These are phyloP conservation scores for Scomber colias DNA, from an alignment of 2,113 vertebrate genomes.

Conservation along the genomic window DNA sequence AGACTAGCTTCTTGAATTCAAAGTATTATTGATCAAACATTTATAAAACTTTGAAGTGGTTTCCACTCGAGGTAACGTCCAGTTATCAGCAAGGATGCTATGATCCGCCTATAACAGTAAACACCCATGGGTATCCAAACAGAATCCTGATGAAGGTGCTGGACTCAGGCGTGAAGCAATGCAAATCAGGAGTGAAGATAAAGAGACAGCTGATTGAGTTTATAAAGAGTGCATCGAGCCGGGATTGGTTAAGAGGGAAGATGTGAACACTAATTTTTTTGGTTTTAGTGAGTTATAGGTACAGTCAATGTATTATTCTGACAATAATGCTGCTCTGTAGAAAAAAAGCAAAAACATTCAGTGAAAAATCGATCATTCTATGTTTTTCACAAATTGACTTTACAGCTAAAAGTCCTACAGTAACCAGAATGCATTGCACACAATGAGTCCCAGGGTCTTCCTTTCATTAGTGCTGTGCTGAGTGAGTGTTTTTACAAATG, in stretches of 20 bases:
- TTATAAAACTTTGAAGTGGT: conserved; percentile 17
- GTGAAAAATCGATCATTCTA: too few relatives aligned
- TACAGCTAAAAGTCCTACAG: neutral
- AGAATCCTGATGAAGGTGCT: neutral
- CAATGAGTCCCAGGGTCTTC: neutral
- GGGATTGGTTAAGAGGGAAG: neutral
- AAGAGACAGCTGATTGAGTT: neutral
- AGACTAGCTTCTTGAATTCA: neutral
- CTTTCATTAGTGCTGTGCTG: neutral
- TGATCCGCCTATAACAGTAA: too few relatives aligned
- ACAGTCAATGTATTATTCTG: too few relatives aligned
- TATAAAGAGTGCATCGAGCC: neutral
- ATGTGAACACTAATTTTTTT: too few relatives aligned
- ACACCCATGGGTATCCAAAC: neutral
- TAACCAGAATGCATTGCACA: too few relatives aligned
- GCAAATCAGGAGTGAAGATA: neutral
- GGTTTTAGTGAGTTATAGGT: too few relatives aligned
- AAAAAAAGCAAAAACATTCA: too few relatives aligned
- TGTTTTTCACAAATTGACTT: neutral
- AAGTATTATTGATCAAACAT: conserved; percentile 24
- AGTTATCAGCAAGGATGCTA: neutral
- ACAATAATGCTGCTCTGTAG: too few relatives aligned
- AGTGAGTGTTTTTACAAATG: too few relatives aligned
- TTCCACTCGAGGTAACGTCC: neutral
- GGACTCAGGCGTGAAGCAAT: neutral